Conservation (phyloP, 2,113 vertebrate genomes). For the Geococcyx californianus region DNA sequence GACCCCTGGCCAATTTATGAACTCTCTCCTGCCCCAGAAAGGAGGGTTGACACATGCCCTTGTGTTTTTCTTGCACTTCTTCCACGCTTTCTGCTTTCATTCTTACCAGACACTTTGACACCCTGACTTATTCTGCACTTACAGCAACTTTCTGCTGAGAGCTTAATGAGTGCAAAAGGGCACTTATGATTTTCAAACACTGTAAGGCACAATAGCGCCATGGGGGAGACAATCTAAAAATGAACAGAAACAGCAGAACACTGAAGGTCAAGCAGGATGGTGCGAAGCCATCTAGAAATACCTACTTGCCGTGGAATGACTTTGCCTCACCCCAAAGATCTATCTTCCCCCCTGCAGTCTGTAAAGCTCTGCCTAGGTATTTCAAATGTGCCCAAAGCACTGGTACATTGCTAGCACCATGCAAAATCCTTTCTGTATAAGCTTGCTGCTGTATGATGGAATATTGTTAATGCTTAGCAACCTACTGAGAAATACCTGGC, state of each 20-base stretch:
- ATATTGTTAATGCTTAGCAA: neutral
- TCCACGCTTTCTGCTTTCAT: slow-evolving; percentile 8
- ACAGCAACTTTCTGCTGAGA: slow-evolving; percentile 35
- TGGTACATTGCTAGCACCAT: neutral
- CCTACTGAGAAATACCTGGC: neutral
- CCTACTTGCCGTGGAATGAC: neutral
- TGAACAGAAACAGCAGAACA: neutral
- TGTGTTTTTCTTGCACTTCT: neutral
- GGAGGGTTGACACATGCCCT: neutral
- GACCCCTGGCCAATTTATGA: neutral
- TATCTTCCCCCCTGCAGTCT: neutral
- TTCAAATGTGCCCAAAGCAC: neutral
- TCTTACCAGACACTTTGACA: neutral
- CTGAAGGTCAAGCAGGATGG: neutral
- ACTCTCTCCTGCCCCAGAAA: neutral
- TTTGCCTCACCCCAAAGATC: neutral
- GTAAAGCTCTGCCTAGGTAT: neutral
- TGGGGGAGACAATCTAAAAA: neutral
- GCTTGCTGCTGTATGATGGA: neutral
- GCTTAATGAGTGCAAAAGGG: slow-evolving; percentile 35
- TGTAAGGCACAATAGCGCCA: neutral
- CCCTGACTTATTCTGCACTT: slow-evolving; percentile 21
- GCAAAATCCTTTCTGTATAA: neutral
- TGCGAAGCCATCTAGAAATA: neutral
- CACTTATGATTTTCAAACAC: neutral